phyloP scores from a whole-genome alignment of 2,888 invertebrate genomes.

The Dorcus hopei region DNA sequence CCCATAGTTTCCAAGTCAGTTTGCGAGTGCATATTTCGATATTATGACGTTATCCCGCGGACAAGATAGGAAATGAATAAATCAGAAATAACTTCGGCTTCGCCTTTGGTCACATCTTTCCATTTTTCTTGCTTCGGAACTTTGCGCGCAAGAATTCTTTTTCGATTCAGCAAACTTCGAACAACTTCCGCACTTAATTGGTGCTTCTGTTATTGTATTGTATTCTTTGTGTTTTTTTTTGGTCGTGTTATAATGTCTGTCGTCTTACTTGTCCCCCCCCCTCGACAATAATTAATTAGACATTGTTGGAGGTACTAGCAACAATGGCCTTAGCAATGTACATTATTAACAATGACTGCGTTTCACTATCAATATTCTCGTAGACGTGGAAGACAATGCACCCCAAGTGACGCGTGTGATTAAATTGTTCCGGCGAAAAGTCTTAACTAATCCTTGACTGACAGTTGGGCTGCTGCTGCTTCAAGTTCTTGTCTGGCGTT shows the following conservation, averaged over 20 bases:
- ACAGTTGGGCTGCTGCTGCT: slow-evolving; percentile 12
- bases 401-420: slow-evolving; percentile 19
- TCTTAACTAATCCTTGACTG: slow-evolving; percentile 20
- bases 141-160: too few species aligned
- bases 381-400: slow-evolving; percentile 5
- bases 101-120: slow-evolving; percentile 15
- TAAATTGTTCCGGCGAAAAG: slow-evolving; percentile 21
- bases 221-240: too few species aligned
- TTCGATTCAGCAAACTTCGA: too few species aligned
- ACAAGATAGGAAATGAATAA: slow-evolving; percentile 16
- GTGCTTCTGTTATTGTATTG: too few species aligned
- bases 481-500: slow-evolving; percentile 8
- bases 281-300: slow-evolving; percentile 7
- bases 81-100: slow-evolving; percentile 19
- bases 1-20: slow-evolving; percentile 14
- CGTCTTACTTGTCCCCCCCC: too few species aligned
- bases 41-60: slow-evolving; percentile 7
- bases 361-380: slow-evolving; percentile 11
- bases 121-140: slow-evolving; percentile 14
- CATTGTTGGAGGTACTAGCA: not conserved
- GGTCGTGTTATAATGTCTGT: too few species aligned
- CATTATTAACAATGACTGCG: not conserved
- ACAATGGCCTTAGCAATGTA: slow-evolving; percentile 4
- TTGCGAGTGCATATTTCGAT: slow-evolving; percentile 10
- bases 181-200: too few species aligned